Percentiles rank a stretch among this genome's conserved stretches.
phyloP scores from a whole-genome alignment of 2,113 vertebrate species.

The Cyanoliseus patagonus region DNA sequence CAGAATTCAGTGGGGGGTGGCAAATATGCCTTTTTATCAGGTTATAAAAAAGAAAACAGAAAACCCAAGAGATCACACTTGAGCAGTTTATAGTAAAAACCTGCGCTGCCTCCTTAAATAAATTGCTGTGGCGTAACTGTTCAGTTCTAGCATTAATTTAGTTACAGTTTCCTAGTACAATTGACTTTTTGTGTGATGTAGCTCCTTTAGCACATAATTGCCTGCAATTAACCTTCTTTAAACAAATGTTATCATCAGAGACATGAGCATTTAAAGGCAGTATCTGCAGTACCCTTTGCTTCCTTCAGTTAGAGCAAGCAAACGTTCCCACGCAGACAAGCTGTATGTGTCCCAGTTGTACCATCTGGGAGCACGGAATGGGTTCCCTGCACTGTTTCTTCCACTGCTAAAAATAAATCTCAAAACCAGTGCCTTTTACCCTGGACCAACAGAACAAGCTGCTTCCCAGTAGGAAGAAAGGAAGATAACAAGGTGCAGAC shows the following conservation, averaged over 20 bases:
- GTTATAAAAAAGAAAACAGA: background rate
- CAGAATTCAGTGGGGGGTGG: background rate
- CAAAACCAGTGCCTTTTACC: background rate
- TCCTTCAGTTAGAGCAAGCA: background rate
- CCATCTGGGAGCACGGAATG: background rate
- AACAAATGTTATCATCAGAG: conserved; percentile 52
- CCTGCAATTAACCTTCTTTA: conserved; percentile 57
- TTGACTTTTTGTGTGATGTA: conserved; percentile 51
- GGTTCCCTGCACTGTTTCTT: background rate
- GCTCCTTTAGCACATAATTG: conserved; percentile 43
- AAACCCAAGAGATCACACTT: background rate
- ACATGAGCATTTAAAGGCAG: conserved; percentile 21
- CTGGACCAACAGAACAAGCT: background rate
- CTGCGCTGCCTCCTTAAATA: background rate
- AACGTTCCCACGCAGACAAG: background rate
- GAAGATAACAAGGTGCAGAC: background rate
- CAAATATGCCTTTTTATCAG: background rate
- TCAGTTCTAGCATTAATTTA: conserved; percentile 46
- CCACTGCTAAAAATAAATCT: background rate
- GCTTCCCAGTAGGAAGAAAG: background rate
- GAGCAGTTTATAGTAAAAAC: background rate
- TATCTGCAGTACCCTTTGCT: background rate
- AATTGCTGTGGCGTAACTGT: conserved; percentile 12
- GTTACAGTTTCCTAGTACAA: conserved; percentile 50
- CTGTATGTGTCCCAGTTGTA: fast-evolving